Evolutionary conservation across 2,888 invertebrate species (phyloP).

Genomic region (Archaeoteleia sp.): DNA sequence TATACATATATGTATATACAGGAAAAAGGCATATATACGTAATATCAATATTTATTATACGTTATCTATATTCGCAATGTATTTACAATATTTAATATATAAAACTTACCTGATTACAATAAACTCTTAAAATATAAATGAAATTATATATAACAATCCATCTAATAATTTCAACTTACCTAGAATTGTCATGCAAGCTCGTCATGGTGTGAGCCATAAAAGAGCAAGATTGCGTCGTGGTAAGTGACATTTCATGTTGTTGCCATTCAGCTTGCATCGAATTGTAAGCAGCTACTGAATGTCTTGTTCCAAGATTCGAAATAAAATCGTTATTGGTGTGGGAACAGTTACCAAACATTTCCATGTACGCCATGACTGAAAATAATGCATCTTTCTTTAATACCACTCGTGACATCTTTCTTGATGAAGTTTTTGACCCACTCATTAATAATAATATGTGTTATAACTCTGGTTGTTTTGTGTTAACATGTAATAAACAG

Average conservation of each 20-base stretch:
- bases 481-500: background rate
- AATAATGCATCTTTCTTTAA: slow-evolving; percentile 50
- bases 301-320: slow-evolving; percentile 84
- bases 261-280: slow-evolving; percentile 78
- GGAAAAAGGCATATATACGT: no score
- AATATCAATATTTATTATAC: no score
- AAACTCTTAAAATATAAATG: no score
- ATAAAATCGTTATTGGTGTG: slow-evolving; percentile 84
- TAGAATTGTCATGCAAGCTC: slow-evolving; percentile 69
- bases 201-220: slow-evolving; percentile 74
- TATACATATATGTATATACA: no score
- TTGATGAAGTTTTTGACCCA: background rate
- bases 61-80: no score
- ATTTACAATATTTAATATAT: no score
- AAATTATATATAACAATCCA: no score
- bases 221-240: slow-evolving; percentile 79
- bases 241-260: slow-evolving; percentile 75
- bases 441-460: slow-evolving; percentile 24
- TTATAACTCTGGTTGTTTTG: no score
- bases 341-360: slow-evolving; percentile 93
- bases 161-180: no score
- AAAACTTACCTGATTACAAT: no score
- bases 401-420: background rate
- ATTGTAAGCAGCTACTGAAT: slow-evolving; percentile 90
- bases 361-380: slow-evolving; percentile 96